phyloP scores from a whole-genome alignment of 2,797 vertebrate genomes.

The Argya squamiceps region DNA sequence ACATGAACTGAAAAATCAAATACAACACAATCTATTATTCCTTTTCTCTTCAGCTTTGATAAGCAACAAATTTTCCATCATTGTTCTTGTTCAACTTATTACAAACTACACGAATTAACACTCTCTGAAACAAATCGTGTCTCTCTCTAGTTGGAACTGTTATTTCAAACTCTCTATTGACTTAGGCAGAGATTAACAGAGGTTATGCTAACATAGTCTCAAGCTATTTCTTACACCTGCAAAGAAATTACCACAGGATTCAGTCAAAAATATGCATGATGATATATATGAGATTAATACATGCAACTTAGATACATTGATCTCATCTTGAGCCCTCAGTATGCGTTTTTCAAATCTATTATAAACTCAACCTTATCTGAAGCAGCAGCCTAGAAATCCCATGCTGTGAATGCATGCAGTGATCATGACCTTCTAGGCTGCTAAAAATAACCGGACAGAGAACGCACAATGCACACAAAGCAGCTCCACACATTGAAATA shows the following conservation, averaged over 20 bases:
- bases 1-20: not conserved
- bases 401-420: not conserved
- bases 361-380: not conserved
- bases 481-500: slow-evolving; percentile 51
- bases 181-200: not conserved
- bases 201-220: not conserved
- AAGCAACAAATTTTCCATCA: not conserved
- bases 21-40: not conserved
- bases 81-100: not conserved
- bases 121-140: not conserved
- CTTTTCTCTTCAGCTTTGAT: not conserved
- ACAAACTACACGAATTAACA: not conserved
- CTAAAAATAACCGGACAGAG: slow-evolving; percentile 2
- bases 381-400: not conserved
- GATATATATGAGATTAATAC: not conserved
- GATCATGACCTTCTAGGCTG: not conserved
- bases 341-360: not conserved
- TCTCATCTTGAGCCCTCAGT: not conserved
- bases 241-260: not conserved
- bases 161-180: not conserved
- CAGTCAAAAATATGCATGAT: not conserved
- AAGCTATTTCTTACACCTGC: not conserved
- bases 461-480: slow-evolving; percentile 21
- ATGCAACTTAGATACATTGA: not conserved
- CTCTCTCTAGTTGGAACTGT: not conserved